Evolutionary conservation across 1,140 invertebrate genomes (phyloP).

Genomic region (Zelostemma sp.): DNA sequence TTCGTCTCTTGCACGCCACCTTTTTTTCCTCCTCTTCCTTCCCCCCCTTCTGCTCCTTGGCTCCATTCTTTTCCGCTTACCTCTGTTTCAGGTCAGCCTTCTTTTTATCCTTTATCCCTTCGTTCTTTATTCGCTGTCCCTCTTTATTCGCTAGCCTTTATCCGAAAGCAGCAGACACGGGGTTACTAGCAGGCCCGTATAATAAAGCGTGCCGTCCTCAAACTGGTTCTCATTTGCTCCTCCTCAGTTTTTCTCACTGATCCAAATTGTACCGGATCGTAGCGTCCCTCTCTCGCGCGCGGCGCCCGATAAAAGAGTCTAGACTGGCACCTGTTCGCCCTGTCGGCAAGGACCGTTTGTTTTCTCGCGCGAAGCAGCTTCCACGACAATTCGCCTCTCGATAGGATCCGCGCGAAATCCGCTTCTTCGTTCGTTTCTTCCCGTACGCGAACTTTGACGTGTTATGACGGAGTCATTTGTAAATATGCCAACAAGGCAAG

Average conservation of each 20-base stretch:
- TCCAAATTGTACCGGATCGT: slow-evolving; percentile 21
- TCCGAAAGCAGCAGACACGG: slow-evolving; percentile 44
- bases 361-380: slow-evolving; percentile 40
- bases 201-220: slow-evolving; percentile 28
- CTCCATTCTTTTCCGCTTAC: slow-evolving; percentile 3
- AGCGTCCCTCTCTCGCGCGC: slow-evolving; percentile 29
- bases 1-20: not conserved
- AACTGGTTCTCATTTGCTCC: slow-evolving; percentile 47
- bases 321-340: slow-evolving; percentile 50
- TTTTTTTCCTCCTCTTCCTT: not conserved
- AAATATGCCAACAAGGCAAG: not conserved
- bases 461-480: not conserved
- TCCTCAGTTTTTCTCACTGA: slow-evolving; percentile 44
- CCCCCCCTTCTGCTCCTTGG: not conserved
- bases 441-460: not conserved
- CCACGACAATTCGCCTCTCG: not conserved
- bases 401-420: not conserved
- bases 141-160: slow-evolving; percentile 46
- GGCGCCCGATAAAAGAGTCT: slow-evolving; percentile 48
- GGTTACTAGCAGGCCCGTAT: slow-evolving; percentile 15
- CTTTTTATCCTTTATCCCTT: slow-evolving; percentile 31
- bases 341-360: slow-evolving; percentile 41
- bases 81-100: slow-evolving; percentile 30
- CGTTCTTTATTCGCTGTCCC: slow-evolving; percentile 43
- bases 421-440: not conserved